phyloP scores from a whole-genome alignment of 2,113 vertebrate species.

The Ellobius talpinus region DNA sequence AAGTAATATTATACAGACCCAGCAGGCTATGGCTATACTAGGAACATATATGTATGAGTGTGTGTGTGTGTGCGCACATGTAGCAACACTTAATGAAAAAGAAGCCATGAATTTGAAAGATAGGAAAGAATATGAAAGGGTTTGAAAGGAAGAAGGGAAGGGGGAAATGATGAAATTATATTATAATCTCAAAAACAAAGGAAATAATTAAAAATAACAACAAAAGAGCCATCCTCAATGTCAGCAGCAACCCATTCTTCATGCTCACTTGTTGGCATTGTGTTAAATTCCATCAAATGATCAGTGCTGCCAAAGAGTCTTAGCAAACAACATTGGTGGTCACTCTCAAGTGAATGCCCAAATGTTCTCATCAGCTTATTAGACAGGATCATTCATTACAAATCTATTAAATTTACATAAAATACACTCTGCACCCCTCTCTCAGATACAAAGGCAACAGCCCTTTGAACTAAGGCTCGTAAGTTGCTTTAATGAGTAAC shows the following conservation, averaged over 20 bases:
- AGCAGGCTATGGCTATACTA: background rate
- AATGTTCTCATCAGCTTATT: constrained; percentile 67
- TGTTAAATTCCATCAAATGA: constrained; percentile 3
- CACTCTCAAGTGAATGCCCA: constrained; percentile 44
- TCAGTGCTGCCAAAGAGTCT: constrained; percentile 10
- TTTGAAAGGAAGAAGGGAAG: background rate
- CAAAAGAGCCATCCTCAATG: background rate
- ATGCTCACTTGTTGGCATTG: background rate
- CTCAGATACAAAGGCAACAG: constrained; percentile 61
- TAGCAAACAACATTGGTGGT: constrained; percentile 49
- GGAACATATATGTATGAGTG: background rate
- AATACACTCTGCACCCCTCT: constrained; percentile 29
- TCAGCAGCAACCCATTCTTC: background rate
- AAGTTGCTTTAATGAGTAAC: constrained; percentile 73
- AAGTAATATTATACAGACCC: background rate
- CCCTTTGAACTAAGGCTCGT: constrained; percentile 74
- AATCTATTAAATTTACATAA: constrained; percentile 75
- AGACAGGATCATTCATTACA: constrained; percentile 71
- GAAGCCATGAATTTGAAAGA: background rate
- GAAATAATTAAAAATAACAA: background rate
- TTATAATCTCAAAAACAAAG: background rate
- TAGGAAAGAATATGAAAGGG: background rate
- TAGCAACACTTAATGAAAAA: background rate
- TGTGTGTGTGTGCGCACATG: background rate
- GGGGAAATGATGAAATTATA: background rate